Conservation (phyloP, 2,797 vertebrate genomes). For the Pipistrellus pipistrellus region DNA sequence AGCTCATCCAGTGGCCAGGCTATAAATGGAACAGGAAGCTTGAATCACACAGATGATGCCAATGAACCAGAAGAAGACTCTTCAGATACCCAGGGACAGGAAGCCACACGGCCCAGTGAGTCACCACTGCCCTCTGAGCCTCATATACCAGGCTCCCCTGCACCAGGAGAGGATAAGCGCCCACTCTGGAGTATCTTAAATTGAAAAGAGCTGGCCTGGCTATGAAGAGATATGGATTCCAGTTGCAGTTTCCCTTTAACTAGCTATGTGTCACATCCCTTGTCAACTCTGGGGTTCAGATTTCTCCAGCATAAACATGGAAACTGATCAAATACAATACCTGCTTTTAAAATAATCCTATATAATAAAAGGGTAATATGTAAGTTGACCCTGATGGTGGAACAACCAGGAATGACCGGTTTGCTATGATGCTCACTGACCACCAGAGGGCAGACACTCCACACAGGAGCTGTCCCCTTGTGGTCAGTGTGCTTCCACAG, state of each 20-base stretch:
- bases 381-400: too few relatives aligned
- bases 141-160: neutral
- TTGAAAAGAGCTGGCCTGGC: neutral
- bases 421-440: too few relatives aligned
- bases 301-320: neutral
- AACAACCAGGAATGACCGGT: too few relatives aligned
- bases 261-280: neutral
- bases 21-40: neutral
- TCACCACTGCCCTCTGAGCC: neutral
- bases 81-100: neutral
- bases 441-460: too few relatives aligned
- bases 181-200: neutral
- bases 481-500: too few relatives aligned
- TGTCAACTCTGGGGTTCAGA: neutral
- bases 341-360: neutral
- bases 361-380: too few relatives aligned
- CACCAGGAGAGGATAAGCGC: neutral
- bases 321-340: neutral
- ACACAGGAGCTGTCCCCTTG: too few relatives aligned
- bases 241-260: neutral
- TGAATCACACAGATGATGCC: neutral
- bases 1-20: neutral
- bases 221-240: neutral
- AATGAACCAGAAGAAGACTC: neutral
- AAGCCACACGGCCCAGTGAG: neutral